A percentile compares a stretch with the other conserved stretches of the same genome.
phyloP scores from a whole-genome alignment of 2,888 invertebrate species.

The Prenolepis imparis region DNA sequence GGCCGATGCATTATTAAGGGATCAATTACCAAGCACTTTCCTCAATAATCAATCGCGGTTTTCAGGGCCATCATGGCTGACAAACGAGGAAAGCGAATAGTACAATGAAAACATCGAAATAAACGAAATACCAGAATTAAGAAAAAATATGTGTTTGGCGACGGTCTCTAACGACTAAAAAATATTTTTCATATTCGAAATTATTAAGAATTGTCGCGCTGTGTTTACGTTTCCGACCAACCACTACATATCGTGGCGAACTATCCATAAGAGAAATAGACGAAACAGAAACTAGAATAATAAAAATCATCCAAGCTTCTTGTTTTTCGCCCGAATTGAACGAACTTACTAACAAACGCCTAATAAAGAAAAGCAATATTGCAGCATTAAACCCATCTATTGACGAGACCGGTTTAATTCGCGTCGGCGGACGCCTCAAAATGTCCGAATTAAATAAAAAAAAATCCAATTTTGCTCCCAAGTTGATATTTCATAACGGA shows the following conservation, averaged over 20 bases:
- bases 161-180: rapidly evolving
- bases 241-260: neutral
- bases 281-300: neutral
- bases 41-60: neutral
- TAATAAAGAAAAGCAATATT: neutral
- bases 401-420: neutral
- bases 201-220: neutral
- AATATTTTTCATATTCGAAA: neutral
- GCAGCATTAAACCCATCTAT: constrained; percentile 10
- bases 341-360: neutral
- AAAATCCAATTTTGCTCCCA: too few species aligned
- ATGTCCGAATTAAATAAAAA: neutral
- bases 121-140: neutral
- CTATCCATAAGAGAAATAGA: neutral
- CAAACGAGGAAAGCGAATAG: neutral
- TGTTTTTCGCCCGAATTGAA: neutral
- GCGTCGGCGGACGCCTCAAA: neutral
- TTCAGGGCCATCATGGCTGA: constrained; percentile 10
- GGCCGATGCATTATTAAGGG: constrained; percentile 3
- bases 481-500: neutral
- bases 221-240: neutral
- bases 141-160: neutral
- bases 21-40: neutral
- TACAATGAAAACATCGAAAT: rapidly evolving
- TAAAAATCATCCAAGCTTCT: neutral